Percentiles rank a stretch among this genome's conserved stretches.
phyloP scores from a whole-genome alignment of 2,113 vertebrate species.

The Aplodontia rufa region DNA sequence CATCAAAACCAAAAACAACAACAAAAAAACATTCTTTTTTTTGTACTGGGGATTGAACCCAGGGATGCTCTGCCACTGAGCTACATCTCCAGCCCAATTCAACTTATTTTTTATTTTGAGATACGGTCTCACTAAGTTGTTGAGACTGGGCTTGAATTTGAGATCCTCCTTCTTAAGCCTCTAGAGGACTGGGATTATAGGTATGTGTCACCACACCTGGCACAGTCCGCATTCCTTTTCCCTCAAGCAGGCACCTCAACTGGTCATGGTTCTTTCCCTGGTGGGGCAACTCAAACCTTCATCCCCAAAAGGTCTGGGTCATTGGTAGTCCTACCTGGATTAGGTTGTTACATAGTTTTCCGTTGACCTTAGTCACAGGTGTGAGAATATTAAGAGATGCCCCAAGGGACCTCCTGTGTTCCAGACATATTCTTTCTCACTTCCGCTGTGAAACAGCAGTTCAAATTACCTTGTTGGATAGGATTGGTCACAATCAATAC shows the following conservation, averaged over 20 bases:
- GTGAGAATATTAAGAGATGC: background rate
- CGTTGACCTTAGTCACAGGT: background rate
- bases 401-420: background rate
- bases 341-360: background rate
- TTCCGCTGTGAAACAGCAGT: background rate
- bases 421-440: background rate
- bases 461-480: background rate
- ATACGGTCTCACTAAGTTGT: too few relatives aligned
- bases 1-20: background rate
- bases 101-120: too few relatives aligned
- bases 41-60: too few relatives aligned
- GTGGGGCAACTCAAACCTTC: background rate
- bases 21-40: background rate
- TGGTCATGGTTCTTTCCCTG: background rate
- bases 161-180: too few relatives aligned
- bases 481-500: background rate
- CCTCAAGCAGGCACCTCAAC: background rate
- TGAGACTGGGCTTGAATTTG: too few relatives aligned
- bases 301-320: background rate
- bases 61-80: too few relatives aligned
- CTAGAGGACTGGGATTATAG: too few relatives aligned
- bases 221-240: background rate
- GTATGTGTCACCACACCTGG: too few relatives aligned
- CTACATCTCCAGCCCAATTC: too few relatives aligned
- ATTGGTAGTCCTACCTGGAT: background rate